Evolutionary conservation across 2,888 invertebrate genomes (phyloP).

Genomic region (Zaprionus lineosus): DNA sequence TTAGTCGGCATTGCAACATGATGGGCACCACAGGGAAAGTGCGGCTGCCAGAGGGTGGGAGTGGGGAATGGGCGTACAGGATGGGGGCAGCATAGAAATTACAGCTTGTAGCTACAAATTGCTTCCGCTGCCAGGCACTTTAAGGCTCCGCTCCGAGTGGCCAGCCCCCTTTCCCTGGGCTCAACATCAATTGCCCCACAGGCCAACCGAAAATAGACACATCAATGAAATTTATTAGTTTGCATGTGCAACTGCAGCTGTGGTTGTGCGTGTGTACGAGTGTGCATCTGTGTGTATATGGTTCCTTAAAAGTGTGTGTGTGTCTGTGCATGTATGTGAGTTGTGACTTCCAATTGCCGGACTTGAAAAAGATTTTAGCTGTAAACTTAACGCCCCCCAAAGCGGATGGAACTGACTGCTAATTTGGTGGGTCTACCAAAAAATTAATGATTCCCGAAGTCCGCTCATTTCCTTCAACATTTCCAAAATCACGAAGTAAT

Average conservation of each 20-base stretch:
- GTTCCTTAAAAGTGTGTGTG: no score
- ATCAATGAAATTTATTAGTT: slow-evolving; percentile 81
- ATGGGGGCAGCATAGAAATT: slow-evolving; percentile 58
- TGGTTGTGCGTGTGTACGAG: slow-evolving; percentile 25
- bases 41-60: background rate
- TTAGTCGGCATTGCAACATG: slow-evolving; percentile 26
- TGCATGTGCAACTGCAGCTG: slow-evolving; percentile 77
- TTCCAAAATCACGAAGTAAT: slow-evolving; percentile 3
- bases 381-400: slow-evolving; percentile 38
- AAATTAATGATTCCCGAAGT: slow-evolving; percentile 52
- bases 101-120: slow-evolving; percentile 80
- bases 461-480: no score
- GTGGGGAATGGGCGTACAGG: background rate
- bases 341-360: slow-evolving; percentile 62
- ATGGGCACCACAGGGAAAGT: background rate
- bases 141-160: slow-evolving; percentile 29
- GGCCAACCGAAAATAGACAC: slow-evolving; percentile 77
- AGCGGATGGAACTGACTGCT: slow-evolving; percentile 67
- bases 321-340: slow-evolving; percentile 27
- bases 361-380: slow-evolving; percentile 44
- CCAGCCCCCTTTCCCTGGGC: background rate
- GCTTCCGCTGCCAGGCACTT: slow-evolving; percentile 77
- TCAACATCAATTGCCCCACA: background rate
- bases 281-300: slow-evolving; percentile 32
- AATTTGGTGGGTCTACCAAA: slow-evolving; percentile 56